Percentiles rank a stretch among this genome's conserved stretches.
These are phyloP conservation scores for Emydura subglobosa DNA, from an alignment of 2,113 vertebrate species.

Conservation along the genomic window DNA sequence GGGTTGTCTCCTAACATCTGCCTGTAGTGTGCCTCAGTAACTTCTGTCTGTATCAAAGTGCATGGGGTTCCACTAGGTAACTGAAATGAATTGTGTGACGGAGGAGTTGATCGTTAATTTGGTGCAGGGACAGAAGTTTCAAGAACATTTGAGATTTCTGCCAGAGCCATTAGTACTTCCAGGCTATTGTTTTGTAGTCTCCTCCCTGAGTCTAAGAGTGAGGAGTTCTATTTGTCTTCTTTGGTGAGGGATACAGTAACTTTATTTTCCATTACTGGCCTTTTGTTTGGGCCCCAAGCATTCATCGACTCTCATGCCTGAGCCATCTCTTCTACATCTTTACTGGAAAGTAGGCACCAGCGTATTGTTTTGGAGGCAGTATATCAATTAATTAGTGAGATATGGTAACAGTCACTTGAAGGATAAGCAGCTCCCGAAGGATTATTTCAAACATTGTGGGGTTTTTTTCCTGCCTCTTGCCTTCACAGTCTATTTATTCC, in stretches of 20 bases:
- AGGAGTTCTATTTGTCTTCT: background rate
- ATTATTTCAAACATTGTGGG: background rate
- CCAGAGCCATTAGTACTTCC: background rate
- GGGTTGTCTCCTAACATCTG: background rate
- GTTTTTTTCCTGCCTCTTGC: background rate
- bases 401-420: background rate
- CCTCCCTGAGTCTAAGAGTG: background rate
- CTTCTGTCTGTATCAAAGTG: background rate
- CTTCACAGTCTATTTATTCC: background rate
- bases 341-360: background rate
- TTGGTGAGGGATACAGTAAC: background rate
- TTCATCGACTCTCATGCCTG: background rate
- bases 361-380: constrained; percentile 37
- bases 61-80: background rate
- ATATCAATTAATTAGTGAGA: constrained; percentile 23
- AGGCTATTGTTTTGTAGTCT: background rate
- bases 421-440: constrained; percentile 29
- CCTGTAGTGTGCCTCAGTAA: background rate
- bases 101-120: background rate
- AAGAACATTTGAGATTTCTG: background rate
- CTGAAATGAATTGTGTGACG: background rate
- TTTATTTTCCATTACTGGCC: background rate
- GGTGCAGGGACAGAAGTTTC: background rate
- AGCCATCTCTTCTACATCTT: background rate
- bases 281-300: background rate